Conservation (phyloP, 2,113 vertebrate species). For the Stigmatopora argus region DNA sequence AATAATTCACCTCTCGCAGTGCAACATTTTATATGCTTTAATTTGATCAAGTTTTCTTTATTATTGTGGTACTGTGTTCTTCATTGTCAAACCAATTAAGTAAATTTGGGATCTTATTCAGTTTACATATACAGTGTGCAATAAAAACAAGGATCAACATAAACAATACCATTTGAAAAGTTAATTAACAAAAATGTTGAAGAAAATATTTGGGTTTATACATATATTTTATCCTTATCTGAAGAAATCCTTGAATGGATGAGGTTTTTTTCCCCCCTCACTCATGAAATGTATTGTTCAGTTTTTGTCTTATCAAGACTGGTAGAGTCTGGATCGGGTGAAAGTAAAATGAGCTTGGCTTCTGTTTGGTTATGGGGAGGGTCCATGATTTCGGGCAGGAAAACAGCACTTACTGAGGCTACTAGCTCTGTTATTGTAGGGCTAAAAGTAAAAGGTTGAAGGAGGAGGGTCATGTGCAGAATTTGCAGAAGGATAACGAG, state of each 20-base stretch:
- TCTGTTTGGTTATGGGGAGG: slow-evolving; percentile 66
- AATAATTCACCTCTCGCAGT: too few species aligned
- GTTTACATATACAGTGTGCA: too few species aligned
- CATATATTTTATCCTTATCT: not conserved
- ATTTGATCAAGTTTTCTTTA: too few species aligned
- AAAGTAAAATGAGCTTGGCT: slow-evolving; percentile 56
- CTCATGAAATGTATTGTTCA: slow-evolving; percentile 15
- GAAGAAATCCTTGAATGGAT: not conserved
- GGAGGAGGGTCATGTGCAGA: slow-evolving; percentile 5
- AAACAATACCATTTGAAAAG: not conserved
- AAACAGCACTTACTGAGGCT: slow-evolving; percentile 63
- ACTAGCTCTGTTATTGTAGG: slow-evolving; percentile 65
- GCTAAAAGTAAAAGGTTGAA: slow-evolving; percentile 38
- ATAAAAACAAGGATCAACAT: too few species aligned
- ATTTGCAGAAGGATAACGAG: slow-evolving; percentile 7
- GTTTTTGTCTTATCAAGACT: slow-evolving; percentile 19
- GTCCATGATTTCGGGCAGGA: slow-evolving; percentile 47
- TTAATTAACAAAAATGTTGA: not conserved
- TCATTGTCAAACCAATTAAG: too few species aligned
- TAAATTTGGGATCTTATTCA: too few species aligned
- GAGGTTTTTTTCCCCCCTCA: not conserved
- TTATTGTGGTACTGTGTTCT: too few species aligned
- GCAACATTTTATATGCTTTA: too few species aligned
- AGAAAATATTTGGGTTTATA: not conserved
- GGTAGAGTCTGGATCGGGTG: slow-evolving; percentile 29